Percentiles rank a stretch among this genome's conserved stretches.
These are phyloP conservation scores for Callocephalon fimbriatum DNA, from an alignment of 2,113 vertebrate genomes.

Conservation along the genomic window DNA sequence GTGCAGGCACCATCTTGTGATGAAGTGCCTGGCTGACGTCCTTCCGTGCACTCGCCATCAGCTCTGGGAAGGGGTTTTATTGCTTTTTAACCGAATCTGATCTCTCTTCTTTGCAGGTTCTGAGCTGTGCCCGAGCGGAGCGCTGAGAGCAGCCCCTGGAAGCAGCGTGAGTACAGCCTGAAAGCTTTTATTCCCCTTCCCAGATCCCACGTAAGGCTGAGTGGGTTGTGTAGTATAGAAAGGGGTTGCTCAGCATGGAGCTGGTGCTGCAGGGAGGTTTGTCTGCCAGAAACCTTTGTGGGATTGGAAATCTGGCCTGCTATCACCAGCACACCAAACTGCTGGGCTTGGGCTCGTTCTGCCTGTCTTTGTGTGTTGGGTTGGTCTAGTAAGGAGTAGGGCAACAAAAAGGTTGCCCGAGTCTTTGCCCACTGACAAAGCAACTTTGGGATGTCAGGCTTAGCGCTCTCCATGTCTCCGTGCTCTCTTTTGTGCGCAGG, in stretches of 20 bases:
- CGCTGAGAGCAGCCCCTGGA: not conserved
- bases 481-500: too few relatives aligned
- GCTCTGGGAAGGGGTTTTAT: not conserved
- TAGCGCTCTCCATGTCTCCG: accelerated
- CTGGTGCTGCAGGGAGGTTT: not conserved
- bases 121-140: not conserved
- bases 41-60: accelerated
- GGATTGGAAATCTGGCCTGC: not conserved
- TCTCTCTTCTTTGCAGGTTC: slow-evolving; percentile 48
- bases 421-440: accelerated
- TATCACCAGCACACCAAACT: not conserved
- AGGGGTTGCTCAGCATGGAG: not conserved
- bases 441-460: accelerated
- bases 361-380: not conserved
- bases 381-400: not conserved
- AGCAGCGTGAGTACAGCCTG: slow-evolving; percentile 56
- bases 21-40: not conserved
- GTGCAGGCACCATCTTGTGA: not conserved
- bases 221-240: not conserved
- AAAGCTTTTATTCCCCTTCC: slow-evolving; percentile 19
- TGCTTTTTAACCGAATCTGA: not conserved
- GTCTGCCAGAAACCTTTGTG: not conserved
- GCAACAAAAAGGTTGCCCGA: not conserved
- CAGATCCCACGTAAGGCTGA: not conserved
- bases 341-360: not conserved